Evolutionary conservation across 2,888 invertebrate genomes (phyloP), one percentile per base, ranked within the genome.

Genomic region (Belgica antarctica): DNA sequence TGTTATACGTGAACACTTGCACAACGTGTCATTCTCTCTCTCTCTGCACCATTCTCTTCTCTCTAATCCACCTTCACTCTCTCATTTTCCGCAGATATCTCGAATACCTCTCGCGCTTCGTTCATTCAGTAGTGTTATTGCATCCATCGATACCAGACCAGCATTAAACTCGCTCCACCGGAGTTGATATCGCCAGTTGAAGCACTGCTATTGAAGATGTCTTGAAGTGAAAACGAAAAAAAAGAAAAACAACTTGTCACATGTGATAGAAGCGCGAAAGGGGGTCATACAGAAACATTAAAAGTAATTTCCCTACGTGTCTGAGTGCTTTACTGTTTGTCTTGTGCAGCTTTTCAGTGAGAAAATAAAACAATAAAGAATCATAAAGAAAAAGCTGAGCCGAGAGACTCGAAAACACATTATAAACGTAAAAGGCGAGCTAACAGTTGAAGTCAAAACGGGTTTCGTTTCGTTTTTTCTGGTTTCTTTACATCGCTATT

Each of bases 371-470:
- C n/a, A n/a, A n/a, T n/a, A n/a, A n/a, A n/a, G 19, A 22, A 47
- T 5, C 47, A 15, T n/a, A 15, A 47, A 8, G n/a, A n/a, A 47
- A n/a, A 24, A 52, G 24, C 22, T 24, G 17, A 52, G 22, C 19
- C 17, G 10, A 52, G 5, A 47, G 17, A 34, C 34, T 34, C 2
- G 22, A 22, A 52, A 34, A 34, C 10, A 22, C 52, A 52, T 24
- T 52, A 52, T 10, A 15, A 52, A 15, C 17, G 28, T 28, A 31
- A 62, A 31, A 62, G 31, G 34, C 28, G 25, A 31, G 62, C 28
- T 31, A 62, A 62, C 62, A 62, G 19, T 62, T 17, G 34, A 31
- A 27, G 19, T 28, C 28, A 31, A 62, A 62, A 62, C 62, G 62
- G 62, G 62, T 62, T 62, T 62, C 62, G 52, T 52, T 52, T 24